These are phyloP conservation scores for Drosophila eugracilis DNA, from an alignment of 1,140 invertebrate species.

Conservation along the genomic window DNA sequence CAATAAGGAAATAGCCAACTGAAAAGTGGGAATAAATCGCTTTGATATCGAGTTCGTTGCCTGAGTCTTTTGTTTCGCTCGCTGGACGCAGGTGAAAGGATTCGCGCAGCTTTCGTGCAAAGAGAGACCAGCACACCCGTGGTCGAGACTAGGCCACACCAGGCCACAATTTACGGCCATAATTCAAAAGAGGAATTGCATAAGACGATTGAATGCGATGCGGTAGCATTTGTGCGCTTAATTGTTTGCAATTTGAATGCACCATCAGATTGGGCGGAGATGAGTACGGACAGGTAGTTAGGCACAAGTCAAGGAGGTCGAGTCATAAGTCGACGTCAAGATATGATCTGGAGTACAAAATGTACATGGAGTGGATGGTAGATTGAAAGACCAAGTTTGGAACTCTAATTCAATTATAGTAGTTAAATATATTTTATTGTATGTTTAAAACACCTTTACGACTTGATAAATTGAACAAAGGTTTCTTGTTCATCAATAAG, in stretches of 20 bases:
- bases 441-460: no score
- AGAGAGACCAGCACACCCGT: constrained; percentile 63
- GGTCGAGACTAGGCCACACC: constrained; percentile 32
- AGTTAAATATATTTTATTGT: neutral
- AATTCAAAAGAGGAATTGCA: constrained; percentile 61
- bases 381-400: neutral
- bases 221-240: constrained; percentile 62
- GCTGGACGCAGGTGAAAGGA: constrained; percentile 66
- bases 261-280: constrained; percentile 38
- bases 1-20: constrained; percentile 57
- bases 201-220: constrained; percentile 57
- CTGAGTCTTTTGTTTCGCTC: constrained; percentile 77
- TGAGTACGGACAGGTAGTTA: constrained; percentile 10
- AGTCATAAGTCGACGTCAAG: constrained; percentile 1
- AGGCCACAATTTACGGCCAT: constrained; percentile 56
- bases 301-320: constrained; percentile 11
- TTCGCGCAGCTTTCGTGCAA: constrained; percentile 44
- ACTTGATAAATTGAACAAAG: no score
- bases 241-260: constrained; percentile 72
- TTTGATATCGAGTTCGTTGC: constrained; percentile 61
- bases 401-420: no score
- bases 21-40: constrained; percentile 30
- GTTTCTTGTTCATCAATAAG: no score
- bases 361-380: neutral
- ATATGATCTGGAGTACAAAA: constrained; percentile 2